Conservation (phyloP, 2,797 vertebrate genomes). For the Anguilla marmorata region DNA sequence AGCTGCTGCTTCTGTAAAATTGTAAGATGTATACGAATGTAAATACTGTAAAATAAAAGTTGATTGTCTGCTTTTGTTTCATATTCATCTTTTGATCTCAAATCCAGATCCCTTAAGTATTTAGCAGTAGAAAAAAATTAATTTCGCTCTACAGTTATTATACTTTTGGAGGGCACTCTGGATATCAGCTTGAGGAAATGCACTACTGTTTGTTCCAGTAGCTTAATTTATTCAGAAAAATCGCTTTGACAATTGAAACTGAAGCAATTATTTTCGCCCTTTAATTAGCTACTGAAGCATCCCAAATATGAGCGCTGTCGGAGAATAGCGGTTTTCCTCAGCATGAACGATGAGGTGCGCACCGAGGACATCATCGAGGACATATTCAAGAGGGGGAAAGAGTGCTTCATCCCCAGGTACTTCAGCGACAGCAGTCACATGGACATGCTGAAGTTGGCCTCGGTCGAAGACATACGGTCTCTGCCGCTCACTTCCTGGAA, state of each 20-base stretch:
- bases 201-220: not conserved
- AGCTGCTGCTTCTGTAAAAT: no score
- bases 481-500: constrained; percentile 88
- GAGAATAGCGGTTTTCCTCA: constrained; percentile 89
- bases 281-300: constrained; percentile 78
- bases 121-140: no score
- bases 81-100: no score
- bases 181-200: not conserved
- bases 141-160: no score
- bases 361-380: constrained; percentile 84
- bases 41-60: no score
- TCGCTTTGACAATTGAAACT: not conserved
- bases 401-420: constrained; percentile 90
- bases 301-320: constrained; percentile 75
- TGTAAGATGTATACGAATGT: no score
- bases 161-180: no score
- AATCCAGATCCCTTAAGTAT: no score
- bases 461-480: constrained; percentile 75
- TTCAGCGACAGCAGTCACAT: constrained; percentile 76
- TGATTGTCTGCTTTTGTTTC: no score
- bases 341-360: constrained; percentile 86
- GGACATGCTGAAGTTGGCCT: constrained; percentile 86
- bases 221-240: constrained; percentile 5
- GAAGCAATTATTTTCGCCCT: not conserved
- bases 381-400: constrained; percentile 79